These are phyloP conservation scores for Hiodon tergisus DNA, from an alignment of 2,113 vertebrate genomes.

Conservation along the genomic window DNA sequence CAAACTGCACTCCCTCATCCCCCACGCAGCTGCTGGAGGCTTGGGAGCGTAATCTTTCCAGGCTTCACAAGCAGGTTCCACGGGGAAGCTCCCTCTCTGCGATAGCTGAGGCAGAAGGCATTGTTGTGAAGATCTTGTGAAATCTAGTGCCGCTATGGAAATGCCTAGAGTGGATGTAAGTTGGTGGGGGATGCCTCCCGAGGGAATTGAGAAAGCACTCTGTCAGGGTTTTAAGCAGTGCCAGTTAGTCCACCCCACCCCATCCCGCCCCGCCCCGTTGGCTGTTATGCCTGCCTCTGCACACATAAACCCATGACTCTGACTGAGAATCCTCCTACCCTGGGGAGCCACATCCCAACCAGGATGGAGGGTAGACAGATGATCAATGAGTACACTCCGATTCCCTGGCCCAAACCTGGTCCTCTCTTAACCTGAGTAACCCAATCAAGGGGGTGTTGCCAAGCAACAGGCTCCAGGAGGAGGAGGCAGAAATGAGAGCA, in stretches of 20 bases:
- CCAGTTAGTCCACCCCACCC: no score
- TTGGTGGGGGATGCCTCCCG: no score
- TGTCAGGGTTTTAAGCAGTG: no score
- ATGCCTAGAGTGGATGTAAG: no score
- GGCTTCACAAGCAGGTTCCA: neutral
- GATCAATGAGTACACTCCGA: slow-evolving; percentile 26
- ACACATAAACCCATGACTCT: neutral
- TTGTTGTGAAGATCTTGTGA: no score
- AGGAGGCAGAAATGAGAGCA: slow-evolving; percentile 41
- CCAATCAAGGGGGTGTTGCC: slow-evolving; percentile 71
- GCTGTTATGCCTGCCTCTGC: neutral
- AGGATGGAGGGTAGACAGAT: neutral
- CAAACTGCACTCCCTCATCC: slow-evolving; percentile 19
- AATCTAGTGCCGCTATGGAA: no score
- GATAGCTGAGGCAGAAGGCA: no score
- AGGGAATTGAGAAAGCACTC: no score
- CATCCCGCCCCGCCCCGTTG: no score
- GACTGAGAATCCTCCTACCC: neutral
- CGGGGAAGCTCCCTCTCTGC: no score
- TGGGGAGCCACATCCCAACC: neutral
- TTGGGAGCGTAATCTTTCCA: slow-evolving; percentile 13
- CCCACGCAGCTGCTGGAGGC: neutral
- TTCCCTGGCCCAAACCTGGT: slow-evolving; percentile 42
- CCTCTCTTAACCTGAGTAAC: slow-evolving; percentile 54
- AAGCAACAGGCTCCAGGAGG: slow-evolving; percentile 65